Conservation (phyloP, 2,888 invertebrate species). For the Andrena haemorrhoa region DNA sequence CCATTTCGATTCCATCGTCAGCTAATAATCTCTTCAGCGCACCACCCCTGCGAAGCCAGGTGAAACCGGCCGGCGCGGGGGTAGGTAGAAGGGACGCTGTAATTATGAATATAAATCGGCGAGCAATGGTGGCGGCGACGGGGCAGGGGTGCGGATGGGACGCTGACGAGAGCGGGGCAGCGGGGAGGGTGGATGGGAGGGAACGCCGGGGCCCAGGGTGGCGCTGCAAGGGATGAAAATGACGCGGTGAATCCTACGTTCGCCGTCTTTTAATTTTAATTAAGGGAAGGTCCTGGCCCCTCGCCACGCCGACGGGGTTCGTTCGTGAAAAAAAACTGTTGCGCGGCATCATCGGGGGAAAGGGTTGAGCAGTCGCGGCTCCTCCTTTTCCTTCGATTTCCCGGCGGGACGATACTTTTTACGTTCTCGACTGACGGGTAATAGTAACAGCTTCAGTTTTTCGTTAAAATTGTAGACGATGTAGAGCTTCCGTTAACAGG, state of each 20-base stretch:
- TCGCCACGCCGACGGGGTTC: conserved; percentile 37
- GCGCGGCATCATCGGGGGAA: conserved; percentile 59
- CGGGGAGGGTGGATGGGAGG: conserved; percentile 23
- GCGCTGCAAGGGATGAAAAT: conserved; percentile 71
- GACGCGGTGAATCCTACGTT: conserved; percentile 77
- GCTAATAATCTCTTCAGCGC: conserved; percentile 78
- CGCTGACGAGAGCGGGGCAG: conserved; percentile 38
- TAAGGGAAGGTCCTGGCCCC: conserved; percentile 78
- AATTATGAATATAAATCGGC: conserved; percentile 84
- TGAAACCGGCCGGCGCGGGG: conserved; percentile 69
- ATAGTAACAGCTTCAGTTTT: conserved; percentile 27
- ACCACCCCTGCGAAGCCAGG: conserved; percentile 72
- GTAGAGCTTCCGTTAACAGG: not conserved
- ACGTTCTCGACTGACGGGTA: not conserved
- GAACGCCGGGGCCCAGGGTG: conserved; percentile 48
- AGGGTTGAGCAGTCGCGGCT: conserved; percentile 51
- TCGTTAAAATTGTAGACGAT: not conserved
- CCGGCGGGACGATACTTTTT: conserved; percentile 20
- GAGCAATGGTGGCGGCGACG: conserved; percentile 70
- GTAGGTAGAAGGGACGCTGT: conserved; percentile 60
- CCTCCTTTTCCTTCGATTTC: conserved; percentile 41
- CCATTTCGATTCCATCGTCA: conserved; percentile 77
- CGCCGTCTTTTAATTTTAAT: conserved; percentile 84
- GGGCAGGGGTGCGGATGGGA: conserved; percentile 31
- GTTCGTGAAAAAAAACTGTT: conserved; percentile 70